Conservation (phyloP, 2,113 vertebrate species). For the Potamarius usumacintae region DNA sequence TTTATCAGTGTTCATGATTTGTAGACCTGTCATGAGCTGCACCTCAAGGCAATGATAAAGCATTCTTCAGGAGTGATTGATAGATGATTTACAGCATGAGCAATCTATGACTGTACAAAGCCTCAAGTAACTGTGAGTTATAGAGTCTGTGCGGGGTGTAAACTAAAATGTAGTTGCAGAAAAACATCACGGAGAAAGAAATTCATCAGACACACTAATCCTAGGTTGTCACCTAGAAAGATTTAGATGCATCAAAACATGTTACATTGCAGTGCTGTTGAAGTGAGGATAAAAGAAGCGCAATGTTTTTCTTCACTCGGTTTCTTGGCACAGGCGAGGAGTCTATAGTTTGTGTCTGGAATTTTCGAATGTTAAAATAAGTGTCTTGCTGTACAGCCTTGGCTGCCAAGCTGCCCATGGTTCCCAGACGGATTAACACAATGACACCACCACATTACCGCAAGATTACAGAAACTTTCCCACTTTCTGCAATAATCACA, state of each 20-base stretch:
- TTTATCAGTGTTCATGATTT: constrained; percentile 40
- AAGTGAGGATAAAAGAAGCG: not conserved
- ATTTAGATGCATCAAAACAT: constrained; percentile 34
- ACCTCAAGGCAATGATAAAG: constrained; percentile 47
- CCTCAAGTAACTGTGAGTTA: not conserved
- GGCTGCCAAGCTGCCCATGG: constrained; percentile 43
- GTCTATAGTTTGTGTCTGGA: constrained; percentile 55
- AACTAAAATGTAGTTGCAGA: not conserved
- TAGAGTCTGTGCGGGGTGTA: not conserved
- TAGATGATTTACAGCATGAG: constrained; percentile 45
- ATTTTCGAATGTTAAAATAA: constrained; percentile 47
- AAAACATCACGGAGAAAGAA: constrained; percentile 30
- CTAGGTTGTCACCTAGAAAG: constrained; percentile 37
- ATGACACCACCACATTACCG: constrained; percentile 49
- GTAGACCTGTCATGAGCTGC: constrained; percentile 10
- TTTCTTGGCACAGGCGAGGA: constrained; percentile 25
- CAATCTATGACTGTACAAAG: constrained; percentile 4
- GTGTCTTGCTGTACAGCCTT: not conserved
- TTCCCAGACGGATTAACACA: constrained; percentile 48
- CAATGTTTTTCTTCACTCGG: constrained; percentile 35
- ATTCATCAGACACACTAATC: constrained; percentile 50
- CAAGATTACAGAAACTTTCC: constrained; percentile 53
- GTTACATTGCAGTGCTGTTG: constrained; percentile 20
- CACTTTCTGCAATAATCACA: constrained; percentile 34
- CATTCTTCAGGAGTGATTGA: constrained; percentile 13